Base-by-base conservation (phyloP, 2,797 vertebrate species). In the Microcaecilia unicolor region DNA sequence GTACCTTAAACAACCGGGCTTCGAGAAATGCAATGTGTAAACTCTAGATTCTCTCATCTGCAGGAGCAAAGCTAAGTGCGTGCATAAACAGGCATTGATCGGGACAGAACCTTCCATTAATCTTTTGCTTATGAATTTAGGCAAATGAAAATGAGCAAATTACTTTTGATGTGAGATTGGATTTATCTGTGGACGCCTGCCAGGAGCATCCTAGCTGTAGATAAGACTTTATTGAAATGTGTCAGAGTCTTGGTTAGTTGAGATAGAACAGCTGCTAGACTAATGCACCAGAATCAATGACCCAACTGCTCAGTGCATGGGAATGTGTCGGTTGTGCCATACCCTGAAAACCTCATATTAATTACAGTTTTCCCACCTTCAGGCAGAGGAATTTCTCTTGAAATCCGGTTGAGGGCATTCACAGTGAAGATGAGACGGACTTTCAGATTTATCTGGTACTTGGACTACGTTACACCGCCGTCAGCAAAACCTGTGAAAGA, bases 201-300 rank as follows among this genome's bases (percentile, higher is more conserved):
- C 64, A 74, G 35, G 34, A 47, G 25, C 24, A 18, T 56, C 56
- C 51, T 53, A 20, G 44, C 67, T 38, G 9, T 25, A 47, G 63
- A 35, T 57, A 60, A 50, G 22, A 31, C 43, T 51, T 47, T 46
- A 44, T 35, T 40, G 22, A 50, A 55, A 56, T 51, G 32, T 5
- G 7, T 44, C 25, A 47, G 29, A 38, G 42, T 41, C 59, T 49
- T 61, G 47, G 57, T 50, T 66, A 67, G 58, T 38, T 58, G 72
- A 68, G 38, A 31, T 22, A 17, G 28, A 51, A 60, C 69, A 73
- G 68, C 47, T 81, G 69, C 59, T 73, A 22, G 44, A 46, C 41
- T 67, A 57, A 71, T 57, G 44, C 43, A 25, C 42, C 42, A 57
- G n/a, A 70, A 73, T 68, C 49, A 48, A 38, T 65, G 66, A 48